A percentile compares a stretch with the other conserved stretches of the same genome.
phyloP scores from a whole-genome alignment of 2,888 invertebrate species.

The Plagodis dolabraria region DNA sequence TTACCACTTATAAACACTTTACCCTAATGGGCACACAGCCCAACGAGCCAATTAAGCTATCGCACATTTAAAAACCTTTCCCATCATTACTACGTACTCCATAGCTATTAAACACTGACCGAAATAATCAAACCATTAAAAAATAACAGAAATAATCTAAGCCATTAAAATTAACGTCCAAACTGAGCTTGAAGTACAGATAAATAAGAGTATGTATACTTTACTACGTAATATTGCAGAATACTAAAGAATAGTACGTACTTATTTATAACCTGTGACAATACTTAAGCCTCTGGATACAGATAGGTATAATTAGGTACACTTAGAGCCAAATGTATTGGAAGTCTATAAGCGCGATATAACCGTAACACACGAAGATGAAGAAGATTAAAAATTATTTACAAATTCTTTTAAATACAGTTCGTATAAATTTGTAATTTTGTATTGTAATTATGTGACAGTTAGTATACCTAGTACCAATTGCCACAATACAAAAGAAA shows the following conservation, averaged over 20 bases:
- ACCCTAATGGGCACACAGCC: slow-evolving; percentile 13
- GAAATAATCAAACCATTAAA: slow-evolving; percentile 28
- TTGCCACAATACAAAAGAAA: too few species aligned
- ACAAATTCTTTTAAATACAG: too few species aligned
- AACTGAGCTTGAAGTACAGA: background rate
- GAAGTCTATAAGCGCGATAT: too few species aligned
- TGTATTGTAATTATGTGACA: too few species aligned
- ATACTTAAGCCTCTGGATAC: background rate
- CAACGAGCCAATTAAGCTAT: slow-evolving; percentile 33
- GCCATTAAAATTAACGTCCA: slow-evolving; percentile 35
- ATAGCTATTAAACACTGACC: slow-evolving; percentile 17
- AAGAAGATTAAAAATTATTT: too few species aligned
- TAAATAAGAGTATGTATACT: too few species aligned
- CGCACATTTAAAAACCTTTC: slow-evolving; percentile 29
- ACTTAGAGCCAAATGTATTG: too few species aligned
- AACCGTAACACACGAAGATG: too few species aligned
- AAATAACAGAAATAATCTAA: background rate
- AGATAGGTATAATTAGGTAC: background rate
- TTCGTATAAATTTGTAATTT: too few species aligned
- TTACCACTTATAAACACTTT: background rate
- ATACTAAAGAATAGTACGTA: too few species aligned
- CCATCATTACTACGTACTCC: slow-evolving; percentile 33
- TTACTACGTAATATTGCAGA: background rate
- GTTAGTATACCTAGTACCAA: too few species aligned
- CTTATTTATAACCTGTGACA: too few species aligned